Evolutionary conservation across 30 jellyfish, hydroid and myxozoan genomes (phyloP), one percentile per base, ranked within the genome.

Genomic region (Rhopilema esculentum): DNA sequence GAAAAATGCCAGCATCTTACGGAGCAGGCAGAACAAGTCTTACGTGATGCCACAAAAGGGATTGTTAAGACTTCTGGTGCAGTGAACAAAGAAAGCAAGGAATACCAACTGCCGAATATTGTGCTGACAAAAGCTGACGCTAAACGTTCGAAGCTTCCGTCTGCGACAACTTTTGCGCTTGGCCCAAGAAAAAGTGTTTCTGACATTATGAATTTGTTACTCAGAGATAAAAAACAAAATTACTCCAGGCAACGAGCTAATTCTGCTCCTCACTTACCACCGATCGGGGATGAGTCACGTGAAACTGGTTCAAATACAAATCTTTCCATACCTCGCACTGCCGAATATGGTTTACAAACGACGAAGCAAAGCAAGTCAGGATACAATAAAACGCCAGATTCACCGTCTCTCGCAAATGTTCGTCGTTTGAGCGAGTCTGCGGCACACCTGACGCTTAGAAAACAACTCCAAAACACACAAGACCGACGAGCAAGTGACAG

Each of bases 81-180:
- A 21, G 22, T 48, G 24, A 50, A 74, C 16, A 67, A 49, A 26
- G 32, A 21, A 9, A 49, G n/a, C 49, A 26, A 67, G 40, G 49
- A 21, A 1, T n/a, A 24, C 23, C 50, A 67, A 24, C 32, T 67
- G 49, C 83, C 83, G 30, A 33, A 72, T 66, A 74, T 74, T 23
- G 85, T 74, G 49, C 25, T 74, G 28, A 31, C 71, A 20, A 49
- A 67, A 25, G 50, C 85, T 16, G 69, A 27, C n/a, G 33, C 33
- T 2, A 19, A 16, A 23, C 85, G 85, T 20, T 74, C 85, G 29
- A 74, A 31, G 31, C n/a, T 21, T 4, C 16, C 27, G 50, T 16
- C 78, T 1, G 40, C 78, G 49, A 67, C 57, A 2, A 40, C 57
- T 2, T 40, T 40, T 12, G 57, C 9, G 12, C 6, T 40, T 2